Conservation (phyloP, 2,113 vertebrate species). For the Equus quagga region DNA sequence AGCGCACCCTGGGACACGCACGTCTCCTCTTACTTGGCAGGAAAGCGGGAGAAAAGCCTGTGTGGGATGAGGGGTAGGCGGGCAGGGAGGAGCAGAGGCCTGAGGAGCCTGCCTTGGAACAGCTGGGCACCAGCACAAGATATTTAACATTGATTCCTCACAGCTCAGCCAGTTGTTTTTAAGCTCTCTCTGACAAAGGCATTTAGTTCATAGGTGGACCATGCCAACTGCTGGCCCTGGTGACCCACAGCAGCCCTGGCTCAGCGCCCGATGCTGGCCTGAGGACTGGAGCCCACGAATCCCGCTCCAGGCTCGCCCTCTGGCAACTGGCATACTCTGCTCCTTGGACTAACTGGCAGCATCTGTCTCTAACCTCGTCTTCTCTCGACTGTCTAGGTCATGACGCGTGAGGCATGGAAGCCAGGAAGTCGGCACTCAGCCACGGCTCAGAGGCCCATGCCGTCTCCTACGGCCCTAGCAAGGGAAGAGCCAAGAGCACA, state of each 20-base stretch:
- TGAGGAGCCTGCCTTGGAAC: too few species aligned
- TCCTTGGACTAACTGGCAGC: background rate
- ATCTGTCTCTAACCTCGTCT: background rate
- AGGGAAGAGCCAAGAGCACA: background rate
- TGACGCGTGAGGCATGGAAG: fast-evolving
- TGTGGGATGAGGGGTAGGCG: too few species aligned
- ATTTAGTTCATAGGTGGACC: too few species aligned
- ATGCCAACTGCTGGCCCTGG: background rate
- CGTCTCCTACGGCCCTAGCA: background rate
- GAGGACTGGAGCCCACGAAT: background rate
- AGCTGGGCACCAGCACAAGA: too few species aligned
- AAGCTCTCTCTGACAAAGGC: too few species aligned
- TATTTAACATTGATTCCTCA: too few species aligned
- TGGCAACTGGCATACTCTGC: background rate
- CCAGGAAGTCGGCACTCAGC: background rate
- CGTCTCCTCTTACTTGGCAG: too few species aligned
- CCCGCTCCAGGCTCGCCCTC: background rate
- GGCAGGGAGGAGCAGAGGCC: too few species aligned
- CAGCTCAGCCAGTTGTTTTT: too few species aligned
- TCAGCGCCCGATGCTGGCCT: background rate
- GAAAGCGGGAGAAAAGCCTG: too few species aligned
- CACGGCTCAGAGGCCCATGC: fast-evolving
- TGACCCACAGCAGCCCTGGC: background rate
- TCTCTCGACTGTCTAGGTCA: fast-evolving
- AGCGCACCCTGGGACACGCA: too few species aligned